A percentile compares a stretch with the other conserved stretches of the same genome.
These are phyloP conservation scores for Embidobia sp. DNA, from an alignment of 2,888 invertebrate species.

Conservation along the genomic window DNA sequence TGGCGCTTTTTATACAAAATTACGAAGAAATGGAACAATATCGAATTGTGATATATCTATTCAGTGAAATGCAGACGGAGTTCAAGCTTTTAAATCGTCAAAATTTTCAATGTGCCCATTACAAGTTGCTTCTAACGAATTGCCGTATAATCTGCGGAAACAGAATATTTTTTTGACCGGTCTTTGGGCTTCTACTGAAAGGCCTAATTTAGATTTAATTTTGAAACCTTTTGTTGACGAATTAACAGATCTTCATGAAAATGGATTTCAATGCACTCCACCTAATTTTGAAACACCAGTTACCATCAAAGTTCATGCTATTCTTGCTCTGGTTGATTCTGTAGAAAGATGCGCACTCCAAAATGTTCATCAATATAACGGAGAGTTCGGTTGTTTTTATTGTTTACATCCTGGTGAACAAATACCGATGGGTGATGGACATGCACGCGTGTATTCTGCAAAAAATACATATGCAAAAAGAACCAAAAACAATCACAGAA, in stretches of 20 bases:
- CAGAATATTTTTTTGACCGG: slow-evolving; percentile 51
- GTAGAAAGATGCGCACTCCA: slow-evolving; percentile 32
- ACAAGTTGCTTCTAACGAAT: slow-evolving; percentile 41
- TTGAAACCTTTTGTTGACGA: slow-evolving; percentile 45
- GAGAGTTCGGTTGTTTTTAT: slow-evolving; percentile 36
- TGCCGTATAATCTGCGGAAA: slow-evolving; percentile 23
- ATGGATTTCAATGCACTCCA: slow-evolving; percentile 19
- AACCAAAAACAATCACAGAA: slow-evolving; percentile 4
- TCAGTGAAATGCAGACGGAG: slow-evolving; percentile 43
- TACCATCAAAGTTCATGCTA: slow-evolving; percentile 34
- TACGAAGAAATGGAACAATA: slow-evolving; percentile 22
- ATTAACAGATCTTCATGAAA: slow-evolving; percentile 28
- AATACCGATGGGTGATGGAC: slow-evolving; percentile 4
- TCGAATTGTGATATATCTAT: slow-evolving; percentile 13
- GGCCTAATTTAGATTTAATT: slow-evolving; percentile 26
- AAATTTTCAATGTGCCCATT: slow-evolving; percentile 48
- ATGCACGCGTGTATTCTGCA: background rate
- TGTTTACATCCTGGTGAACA: slow-evolving; percentile 36
- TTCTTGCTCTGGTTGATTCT: slow-evolving; percentile 46
- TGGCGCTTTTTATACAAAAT: slow-evolving; percentile 23
- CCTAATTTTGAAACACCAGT: slow-evolving; percentile 18
- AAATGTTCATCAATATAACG: slow-evolving; percentile 54
- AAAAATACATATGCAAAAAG: background rate
- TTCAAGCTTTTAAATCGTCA: slow-evolving; percentile 50
- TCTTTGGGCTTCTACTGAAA: slow-evolving; percentile 35